Evolutionary conservation across 1,140 invertebrate species (phyloP), one percentile per base, ranked within the genome.

Genomic region (Aphis gossypii): DNA sequence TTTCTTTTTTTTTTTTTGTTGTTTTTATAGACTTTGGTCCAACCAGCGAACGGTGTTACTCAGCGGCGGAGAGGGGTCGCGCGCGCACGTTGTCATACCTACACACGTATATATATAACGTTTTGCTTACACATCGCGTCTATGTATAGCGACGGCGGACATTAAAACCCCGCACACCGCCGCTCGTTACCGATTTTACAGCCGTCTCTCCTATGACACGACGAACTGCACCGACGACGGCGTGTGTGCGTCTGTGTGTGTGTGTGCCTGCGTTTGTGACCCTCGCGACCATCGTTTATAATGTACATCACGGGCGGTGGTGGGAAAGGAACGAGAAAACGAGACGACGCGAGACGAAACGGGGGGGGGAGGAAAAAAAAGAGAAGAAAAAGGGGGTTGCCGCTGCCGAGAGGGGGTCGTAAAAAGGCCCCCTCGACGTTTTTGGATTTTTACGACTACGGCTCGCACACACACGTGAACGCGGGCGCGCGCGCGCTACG

Each of bases 341-440:
- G 35, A 41, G 76, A 54, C 20, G 56, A 68, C 2, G 54, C 18
- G 60, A 48, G 82, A 82, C 46, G 21, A 56, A 6, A 84, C 23
- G 82, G n/a, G 48, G n/a, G 48, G 35, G 38, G 38, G 38, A 1
- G 38, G 38, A 25, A 38, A 23, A 38, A 84, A 84, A 93, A 83
- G 54, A 41, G 8, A 41, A n/a, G 6, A 51, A 87, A 91, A 92
- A 86, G 92, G 92, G 91, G 92, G 92, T 93, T 86, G 92, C 92
- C 90, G 68, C 90, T 14, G 90, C 38, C 82, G 91, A 38, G 76
- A 93, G 92, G 92, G 92, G 92, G 92, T 93, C 92, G 92, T 93
- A 93, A 93, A 93, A 93, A 84, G 92, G 92, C 92, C 92, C 92
- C 92, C 89, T 90, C 82, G 92, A 86, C 92, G 92, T 86, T 93